These are phyloP conservation scores for Montipora efflorescens DNA, from an alignment of 64 coral and sea anemone species.

Conservation along the genomic window DNA sequence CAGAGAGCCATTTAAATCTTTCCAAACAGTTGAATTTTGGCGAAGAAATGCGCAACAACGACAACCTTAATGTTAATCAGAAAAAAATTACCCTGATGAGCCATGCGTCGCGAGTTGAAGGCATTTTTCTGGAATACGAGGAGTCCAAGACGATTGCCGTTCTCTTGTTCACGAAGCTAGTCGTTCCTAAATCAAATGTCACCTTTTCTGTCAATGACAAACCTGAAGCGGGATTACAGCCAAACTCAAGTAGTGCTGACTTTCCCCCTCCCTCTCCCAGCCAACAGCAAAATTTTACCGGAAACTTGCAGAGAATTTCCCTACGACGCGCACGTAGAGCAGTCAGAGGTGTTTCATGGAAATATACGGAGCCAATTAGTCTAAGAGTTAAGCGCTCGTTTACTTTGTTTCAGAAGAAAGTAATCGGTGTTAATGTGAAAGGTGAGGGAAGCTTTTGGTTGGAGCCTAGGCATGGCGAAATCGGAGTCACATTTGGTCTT, in stretches of 20 bases:
- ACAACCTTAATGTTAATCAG: not conserved
- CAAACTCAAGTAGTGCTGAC: too few species aligned
- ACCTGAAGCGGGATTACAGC: too few species aligned
- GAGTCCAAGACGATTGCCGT: not conserved
- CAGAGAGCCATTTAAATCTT: too few species aligned
- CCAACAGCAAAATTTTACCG: slow-evolving; percentile 1
- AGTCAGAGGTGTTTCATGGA: not conserved
- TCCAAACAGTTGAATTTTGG: too few species aligned
- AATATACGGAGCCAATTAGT: not conserved
- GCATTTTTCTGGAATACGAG: not conserved
- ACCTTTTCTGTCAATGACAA: too few species aligned
- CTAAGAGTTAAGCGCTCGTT: not conserved
- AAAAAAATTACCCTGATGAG: slow-evolving; percentile 29
- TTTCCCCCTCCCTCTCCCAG: too few species aligned
- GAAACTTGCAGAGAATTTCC: not conserved
- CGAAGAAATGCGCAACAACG: too few species aligned
- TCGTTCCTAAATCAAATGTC: too few species aligned
- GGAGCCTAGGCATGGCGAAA: not conserved
- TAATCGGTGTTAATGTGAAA: not conserved
- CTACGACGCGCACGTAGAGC: not conserved
- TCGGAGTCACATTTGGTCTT: not conserved
- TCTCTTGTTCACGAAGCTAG: slow-evolving; percentile 9
- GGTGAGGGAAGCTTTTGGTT: not conserved
- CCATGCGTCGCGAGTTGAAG: slow-evolving; percentile 21
- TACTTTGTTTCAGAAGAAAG: slow-evolving; percentile 33